Base-by-base conservation (phyloP, 2,888 invertebrate species). In the Epistrophe eligans region DNA sequence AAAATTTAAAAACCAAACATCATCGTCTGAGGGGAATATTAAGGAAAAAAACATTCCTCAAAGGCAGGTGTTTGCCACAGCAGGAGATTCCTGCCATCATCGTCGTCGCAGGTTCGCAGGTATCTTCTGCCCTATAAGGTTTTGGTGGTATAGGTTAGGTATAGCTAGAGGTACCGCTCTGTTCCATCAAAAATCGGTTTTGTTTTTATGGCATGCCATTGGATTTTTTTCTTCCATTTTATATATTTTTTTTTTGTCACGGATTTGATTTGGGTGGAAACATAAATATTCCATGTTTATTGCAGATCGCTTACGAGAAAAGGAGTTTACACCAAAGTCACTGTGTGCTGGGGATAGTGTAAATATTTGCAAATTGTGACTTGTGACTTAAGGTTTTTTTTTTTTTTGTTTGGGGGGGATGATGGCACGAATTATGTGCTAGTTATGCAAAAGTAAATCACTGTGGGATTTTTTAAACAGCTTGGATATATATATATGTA, bases 231-330 rank as follows among this genome's bases (percentile, higher is more conserved):
- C 55, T 45, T 50, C 7, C 4, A 17, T 48, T 19, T 10, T 24
- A 11, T 15, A 50, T 60, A 19, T 60, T 48, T 4, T n/a, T 62
- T 8, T 15, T 19, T 17, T 24, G 24, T 58, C 28, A 38, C 24
- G 24, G 38, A 50, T 50, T 52, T 35, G 67, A 52, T 72, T 66
- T 84, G 40, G 38, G 43, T 77, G 62, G 57, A 81, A 77, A 77
- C 85, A 79, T 85, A 85, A 82, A 77, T 82, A 71, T 82, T 13
- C n/a, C 55, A 70, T 85, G 74, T 85, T 85, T 82, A 82, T 82
- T 85, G 71, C 70, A 64, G 74, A 74, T n/a, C 77, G 48, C 40
- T 73, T 58, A 73, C 55, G 52, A 52, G 24, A 17, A 62, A 72
- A 28, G 43, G 70, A 57, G n/a, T 6, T 50, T 66, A 64, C 64